These are phyloP conservation scores for Muricea muricata DNA, from an alignment of 92 coral and sea anemone species.

Conservation along the genomic window DNA sequence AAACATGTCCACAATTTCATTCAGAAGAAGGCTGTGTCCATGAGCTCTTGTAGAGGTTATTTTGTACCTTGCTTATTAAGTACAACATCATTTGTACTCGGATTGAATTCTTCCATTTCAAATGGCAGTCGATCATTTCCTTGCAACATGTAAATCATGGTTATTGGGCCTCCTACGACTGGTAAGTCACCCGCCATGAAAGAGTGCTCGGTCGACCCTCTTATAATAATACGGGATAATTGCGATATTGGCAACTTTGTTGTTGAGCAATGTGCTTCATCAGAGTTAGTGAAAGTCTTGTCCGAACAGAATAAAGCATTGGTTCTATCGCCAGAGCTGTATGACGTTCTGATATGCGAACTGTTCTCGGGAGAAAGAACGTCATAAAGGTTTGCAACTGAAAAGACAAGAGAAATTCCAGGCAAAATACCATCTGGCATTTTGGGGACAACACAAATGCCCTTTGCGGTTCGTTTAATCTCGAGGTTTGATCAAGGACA, in stretches of 20 bases:
- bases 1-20: too few relatives aligned
- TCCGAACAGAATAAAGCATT: slow-evolving; percentile 1
- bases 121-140: too few relatives aligned
- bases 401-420: slow-evolving; percentile 2
- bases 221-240: too few relatives aligned
- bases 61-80: too few relatives aligned
- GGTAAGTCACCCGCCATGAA: slow-evolving; percentile 32
- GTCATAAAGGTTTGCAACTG: not conserved
- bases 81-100: too few relatives aligned
- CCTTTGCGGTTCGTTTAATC: slow-evolving; percentile 38
- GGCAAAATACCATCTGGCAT: slow-evolving; percentile 10
- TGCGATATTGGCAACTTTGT: not conserved
- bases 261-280: not conserved
- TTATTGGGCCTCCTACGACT: slow-evolving; percentile 29
- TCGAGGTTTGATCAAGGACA: slow-evolving; percentile 40
- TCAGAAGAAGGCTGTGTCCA: too few relatives aligned
- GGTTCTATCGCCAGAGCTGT: not conserved
- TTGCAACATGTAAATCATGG: slow-evolving; percentile 2
- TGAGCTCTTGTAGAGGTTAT: too few relatives aligned
- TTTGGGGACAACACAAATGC: slow-evolving; percentile 38
- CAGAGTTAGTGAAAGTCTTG: too few relatives aligned
- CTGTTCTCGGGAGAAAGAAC: slow-evolving; percentile 21
- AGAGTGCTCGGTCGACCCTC: not conserved
- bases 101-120: too few relatives aligned
- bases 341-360: not conserved